Conservation (phyloP, 1,140 invertebrate genomes). For the Psilanteris sp. region DNA sequence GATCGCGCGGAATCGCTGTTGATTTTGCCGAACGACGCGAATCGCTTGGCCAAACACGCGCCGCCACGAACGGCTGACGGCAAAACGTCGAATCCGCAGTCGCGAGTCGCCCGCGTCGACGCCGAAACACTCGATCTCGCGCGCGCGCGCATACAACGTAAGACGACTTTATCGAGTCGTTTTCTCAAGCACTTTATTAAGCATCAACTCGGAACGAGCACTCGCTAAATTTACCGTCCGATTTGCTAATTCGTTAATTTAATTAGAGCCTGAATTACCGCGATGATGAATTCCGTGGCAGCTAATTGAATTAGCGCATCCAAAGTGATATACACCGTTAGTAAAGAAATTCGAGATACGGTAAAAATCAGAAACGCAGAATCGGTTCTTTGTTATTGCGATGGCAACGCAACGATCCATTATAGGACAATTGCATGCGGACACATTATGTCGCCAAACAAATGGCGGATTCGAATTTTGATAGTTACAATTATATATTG, state of each 20-base stretch:
- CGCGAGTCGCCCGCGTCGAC: too few relatives aligned
- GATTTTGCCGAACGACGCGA: too few relatives aligned
- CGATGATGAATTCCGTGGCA: constrained; percentile 65
- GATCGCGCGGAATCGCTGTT: too few relatives aligned
- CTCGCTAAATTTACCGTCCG: constrained; percentile 58
- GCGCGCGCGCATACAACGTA: constrained; percentile 1
- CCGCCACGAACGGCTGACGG: too few relatives aligned
- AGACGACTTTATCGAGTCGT: constrained; percentile 33
- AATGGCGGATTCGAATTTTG: too few relatives aligned
- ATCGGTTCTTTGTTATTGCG: constrained; percentile 12
- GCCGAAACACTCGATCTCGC: too few relatives aligned
- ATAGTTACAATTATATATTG: too few relatives aligned
- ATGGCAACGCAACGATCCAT: neutral
- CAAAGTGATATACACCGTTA: constrained; percentile 62
- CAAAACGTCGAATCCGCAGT: too few relatives aligned
- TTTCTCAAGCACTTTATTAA: constrained; percentile 50
- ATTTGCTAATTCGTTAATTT: constrained; percentile 66
- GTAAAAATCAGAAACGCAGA: constrained; percentile 29
- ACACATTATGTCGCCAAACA: too few relatives aligned
- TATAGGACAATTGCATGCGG: too few relatives aligned
- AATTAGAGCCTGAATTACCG: constrained; percentile 66
- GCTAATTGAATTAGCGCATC: constrained; percentile 66
- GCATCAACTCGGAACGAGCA: constrained; percentile 51
- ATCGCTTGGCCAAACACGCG: too few relatives aligned
- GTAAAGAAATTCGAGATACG: constrained; percentile 45